These are phyloP conservation scores for Turnix velox DNA, from an alignment of 2,113 vertebrate species.

Conservation along the genomic window DNA sequence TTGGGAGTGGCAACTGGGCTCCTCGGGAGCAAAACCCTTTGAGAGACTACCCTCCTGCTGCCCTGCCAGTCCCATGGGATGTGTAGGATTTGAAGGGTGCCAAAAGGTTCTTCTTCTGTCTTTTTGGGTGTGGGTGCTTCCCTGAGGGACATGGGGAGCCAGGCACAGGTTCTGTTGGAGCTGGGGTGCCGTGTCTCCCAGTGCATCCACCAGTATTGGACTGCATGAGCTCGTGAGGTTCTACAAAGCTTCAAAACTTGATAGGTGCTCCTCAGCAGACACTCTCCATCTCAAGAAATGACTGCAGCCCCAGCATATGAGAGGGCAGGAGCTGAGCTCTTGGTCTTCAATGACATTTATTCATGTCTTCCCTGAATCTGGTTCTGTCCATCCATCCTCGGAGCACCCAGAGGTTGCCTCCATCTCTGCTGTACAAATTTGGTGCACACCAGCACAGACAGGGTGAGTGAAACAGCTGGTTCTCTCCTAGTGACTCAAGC, in stretches of 20 bases:
- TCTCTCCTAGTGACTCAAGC: background rate
- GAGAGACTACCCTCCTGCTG: background rate
- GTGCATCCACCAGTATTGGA: fast-evolving
- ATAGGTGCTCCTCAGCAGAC: background rate
- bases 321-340: background rate
- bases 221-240: background rate
- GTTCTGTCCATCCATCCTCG: background rate
- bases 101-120: background rate
- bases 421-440: background rate
- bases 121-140: background rate
- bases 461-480: background rate
- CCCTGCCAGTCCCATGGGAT: background rate
- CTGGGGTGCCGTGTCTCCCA: background rate
- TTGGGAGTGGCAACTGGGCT: background rate
- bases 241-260: background rate
- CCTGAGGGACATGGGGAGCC: background rate
- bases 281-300: background rate
- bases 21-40: background rate
- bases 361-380: background rate
- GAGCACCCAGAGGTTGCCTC: background rate
- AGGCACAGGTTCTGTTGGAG: background rate
- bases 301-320: background rate
- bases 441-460: background rate
- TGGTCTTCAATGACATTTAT: background rate
- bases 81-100: background rate